Percentiles rank a stretch among this genome's conserved stretches.
phyloP scores from a whole-genome alignment of 2,888 invertebrate species.

The Diadromus collaris region DNA sequence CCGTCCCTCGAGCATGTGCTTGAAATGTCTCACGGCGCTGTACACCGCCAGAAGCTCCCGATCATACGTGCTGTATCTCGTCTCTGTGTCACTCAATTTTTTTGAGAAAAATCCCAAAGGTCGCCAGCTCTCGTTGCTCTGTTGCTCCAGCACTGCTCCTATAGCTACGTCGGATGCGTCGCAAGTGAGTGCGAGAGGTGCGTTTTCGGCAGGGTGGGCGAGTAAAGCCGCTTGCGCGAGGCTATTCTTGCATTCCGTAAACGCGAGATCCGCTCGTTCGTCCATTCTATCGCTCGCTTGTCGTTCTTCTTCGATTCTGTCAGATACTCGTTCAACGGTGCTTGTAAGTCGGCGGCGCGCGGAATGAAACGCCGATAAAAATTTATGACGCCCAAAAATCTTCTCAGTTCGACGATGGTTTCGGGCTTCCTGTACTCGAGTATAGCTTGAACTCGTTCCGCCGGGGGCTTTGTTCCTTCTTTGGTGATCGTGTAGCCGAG shows the following conservation, averaged over 20 bases:
- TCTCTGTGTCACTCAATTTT: constrained; percentile 53
- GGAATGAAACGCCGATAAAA: constrained; percentile 33
- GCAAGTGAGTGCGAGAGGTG: constrained; percentile 32
- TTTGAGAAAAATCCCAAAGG: constrained; percentile 1
- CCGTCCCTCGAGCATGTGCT: constrained; percentile 50
- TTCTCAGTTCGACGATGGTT: constrained; percentile 46
- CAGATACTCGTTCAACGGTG: constrained; percentile 12
- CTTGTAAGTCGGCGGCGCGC: not conserved
- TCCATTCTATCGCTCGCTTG: constrained; percentile 53
- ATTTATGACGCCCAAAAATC: constrained; percentile 25
- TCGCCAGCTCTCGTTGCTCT: constrained; percentile 15
- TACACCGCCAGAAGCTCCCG: constrained; percentile 44
- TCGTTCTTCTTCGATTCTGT: constrained; percentile 39
- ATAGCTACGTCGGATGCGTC: constrained; percentile 51
- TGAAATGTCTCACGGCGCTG: constrained; percentile 45
- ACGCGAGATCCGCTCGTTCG: constrained; percentile 52
- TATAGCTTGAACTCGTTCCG: constrained; percentile 57
- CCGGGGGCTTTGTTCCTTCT: constrained; percentile 42
- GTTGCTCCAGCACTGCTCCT: constrained; percentile 39
- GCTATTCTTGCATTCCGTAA: constrained; percentile 52
- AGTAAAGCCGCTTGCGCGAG: constrained; percentile 41
- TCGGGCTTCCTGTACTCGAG: constrained; percentile 15
- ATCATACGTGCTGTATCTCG: constrained; percentile 56
- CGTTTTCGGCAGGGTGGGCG: constrained; percentile 41
- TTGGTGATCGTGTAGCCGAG: constrained; percentile 46